These are phyloP conservation scores for Sinocyclocheilus anophthalmus DNA, from an alignment of 2,113 vertebrate genomes.

Conservation along the genomic window DNA sequence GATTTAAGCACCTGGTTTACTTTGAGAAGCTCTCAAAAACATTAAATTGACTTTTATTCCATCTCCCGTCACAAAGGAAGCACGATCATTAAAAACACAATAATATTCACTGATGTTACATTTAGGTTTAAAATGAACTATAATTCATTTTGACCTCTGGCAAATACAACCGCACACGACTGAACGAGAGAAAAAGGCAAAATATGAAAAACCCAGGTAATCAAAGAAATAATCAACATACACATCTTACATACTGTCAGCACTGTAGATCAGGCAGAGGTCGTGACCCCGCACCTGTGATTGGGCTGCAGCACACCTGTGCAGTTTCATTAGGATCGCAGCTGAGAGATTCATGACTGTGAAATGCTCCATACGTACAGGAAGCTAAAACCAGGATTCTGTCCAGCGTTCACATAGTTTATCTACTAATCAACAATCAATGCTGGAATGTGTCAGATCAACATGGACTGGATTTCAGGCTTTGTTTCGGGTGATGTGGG, in stretches of 20 bases:
- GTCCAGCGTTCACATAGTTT: not conserved
- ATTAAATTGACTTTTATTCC: not conserved
- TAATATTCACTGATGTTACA: not conserved
- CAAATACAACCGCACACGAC: not conserved
- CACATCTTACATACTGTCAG: not conserved
- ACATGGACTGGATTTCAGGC: not conserved
- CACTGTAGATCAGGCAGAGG: not conserved
- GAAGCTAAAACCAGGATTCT: not conserved
- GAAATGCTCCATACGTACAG: not conserved
- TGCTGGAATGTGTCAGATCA: not conserved
- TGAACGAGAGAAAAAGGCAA: not conserved
- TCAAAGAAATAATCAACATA: not conserved
- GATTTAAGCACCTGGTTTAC: not conserved
- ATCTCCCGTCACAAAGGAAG: not conserved
- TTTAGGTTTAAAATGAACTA: too few relatives aligned
- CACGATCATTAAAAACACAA: not conserved
- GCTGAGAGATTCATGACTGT: not conserved
- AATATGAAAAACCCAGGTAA: too few relatives aligned
- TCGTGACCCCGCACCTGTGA: slow-evolving; percentile 6
- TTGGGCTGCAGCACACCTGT: slow-evolving; percentile 14
- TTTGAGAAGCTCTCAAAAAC: not conserved
- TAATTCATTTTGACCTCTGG: not conserved
- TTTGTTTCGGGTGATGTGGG: not conserved
- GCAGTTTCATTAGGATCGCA: not conserved
- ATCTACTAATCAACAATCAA: not conserved